Percentiles rank a stretch among this genome's conserved stretches.
phyloP scores from a whole-genome alignment of 2,113 vertebrate species.

The Mustela nigripes region DNA sequence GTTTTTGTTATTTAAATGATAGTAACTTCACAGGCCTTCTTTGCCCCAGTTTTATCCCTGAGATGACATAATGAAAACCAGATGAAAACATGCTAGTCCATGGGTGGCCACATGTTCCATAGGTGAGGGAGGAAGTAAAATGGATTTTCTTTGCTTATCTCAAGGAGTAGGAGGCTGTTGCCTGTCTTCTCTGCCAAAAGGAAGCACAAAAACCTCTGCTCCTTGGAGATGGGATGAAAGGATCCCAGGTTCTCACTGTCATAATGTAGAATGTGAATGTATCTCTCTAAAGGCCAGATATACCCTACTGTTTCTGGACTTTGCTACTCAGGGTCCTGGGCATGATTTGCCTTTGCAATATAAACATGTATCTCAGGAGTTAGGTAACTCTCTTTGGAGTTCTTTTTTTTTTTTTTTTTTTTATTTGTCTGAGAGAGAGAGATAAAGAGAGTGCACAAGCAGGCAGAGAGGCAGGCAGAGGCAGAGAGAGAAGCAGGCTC shows the following conservation, averaged over 20 bases:
- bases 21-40: not conserved
- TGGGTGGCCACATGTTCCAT: not conserved
- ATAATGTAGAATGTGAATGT: not conserved
- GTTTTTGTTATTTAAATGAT: not conserved
- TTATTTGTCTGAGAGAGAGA: no score
- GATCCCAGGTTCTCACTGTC: not conserved
- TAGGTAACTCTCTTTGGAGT: not conserved
- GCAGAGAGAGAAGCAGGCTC: no score
- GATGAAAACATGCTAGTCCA: not conserved
- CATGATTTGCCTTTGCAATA: not conserved
- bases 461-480: no score
- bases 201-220: not conserved
- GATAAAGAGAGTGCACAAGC: no score
- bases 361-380: not conserved
- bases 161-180: not conserved
- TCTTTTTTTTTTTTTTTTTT: no score
- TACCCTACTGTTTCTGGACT: not conserved
- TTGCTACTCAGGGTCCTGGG: not conserved
- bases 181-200: not conserved
- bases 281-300: not conserved
- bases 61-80: not conserved
- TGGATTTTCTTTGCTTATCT: not conserved
- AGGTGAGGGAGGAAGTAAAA: not conserved
- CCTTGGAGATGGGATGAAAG: not conserved
- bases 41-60: not conserved